Conservation (phyloP, 2,113 vertebrate species). For the Eretmochelys imbricata region DNA sequence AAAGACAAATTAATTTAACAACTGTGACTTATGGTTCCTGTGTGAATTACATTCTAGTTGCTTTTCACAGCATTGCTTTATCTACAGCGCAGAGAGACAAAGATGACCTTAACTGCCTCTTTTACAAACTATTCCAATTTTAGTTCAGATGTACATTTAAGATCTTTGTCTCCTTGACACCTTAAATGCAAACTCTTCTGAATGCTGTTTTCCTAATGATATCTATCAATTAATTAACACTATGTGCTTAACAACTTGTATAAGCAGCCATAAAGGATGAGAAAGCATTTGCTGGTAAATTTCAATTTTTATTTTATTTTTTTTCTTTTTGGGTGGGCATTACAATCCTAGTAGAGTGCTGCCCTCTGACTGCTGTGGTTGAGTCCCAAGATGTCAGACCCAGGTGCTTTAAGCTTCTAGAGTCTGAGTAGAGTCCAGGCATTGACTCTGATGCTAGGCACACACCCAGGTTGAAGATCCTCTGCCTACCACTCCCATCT, state of each 20-base stretch:
- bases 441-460: not conserved
- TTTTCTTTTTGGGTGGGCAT: not conserved
- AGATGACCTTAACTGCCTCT: not conserved
- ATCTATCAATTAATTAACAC: slow-evolving; percentile 61
- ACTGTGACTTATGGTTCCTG: not conserved
- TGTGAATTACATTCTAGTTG: not conserved
- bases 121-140: slow-evolving; percentile 24
- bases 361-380: not conserved
- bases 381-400: not conserved
- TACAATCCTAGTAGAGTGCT: not conserved
- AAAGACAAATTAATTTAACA: slow-evolving; percentile 21
- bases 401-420: not conserved
- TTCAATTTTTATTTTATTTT: slow-evolving; percentile 60
- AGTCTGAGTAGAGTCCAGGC: not conserved
- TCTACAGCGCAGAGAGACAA: not conserved
- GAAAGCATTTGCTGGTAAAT: slow-evolving; percentile 46
- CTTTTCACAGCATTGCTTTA: not conserved
- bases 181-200: not conserved
- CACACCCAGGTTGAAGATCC: not conserved
- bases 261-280: slow-evolving; percentile 47
- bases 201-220: slow-evolving; percentile 15
- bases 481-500: not conserved
- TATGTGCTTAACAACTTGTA: slow-evolving; percentile 35
- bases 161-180: not conserved
- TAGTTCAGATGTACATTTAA: not conserved